Evolutionary conservation across 2,113 vertebrate genomes (phyloP).

Genomic region (Dicaeum eximium): DNA sequence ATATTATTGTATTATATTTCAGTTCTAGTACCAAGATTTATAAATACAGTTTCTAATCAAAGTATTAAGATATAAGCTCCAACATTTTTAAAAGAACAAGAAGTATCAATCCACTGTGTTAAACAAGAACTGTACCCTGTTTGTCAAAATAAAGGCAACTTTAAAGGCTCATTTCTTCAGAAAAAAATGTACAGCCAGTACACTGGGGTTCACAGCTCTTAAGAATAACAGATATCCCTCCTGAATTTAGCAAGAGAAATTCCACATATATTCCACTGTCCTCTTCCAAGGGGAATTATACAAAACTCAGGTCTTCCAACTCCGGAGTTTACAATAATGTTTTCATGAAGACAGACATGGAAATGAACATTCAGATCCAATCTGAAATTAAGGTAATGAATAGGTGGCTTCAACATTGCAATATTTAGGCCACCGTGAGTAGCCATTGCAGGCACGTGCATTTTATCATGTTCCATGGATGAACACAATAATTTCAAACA

Average conservation of each 20-base stretch:
- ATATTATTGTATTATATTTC: neutral
- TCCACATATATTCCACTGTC: rapidly evolving
- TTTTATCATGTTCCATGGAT: neutral
- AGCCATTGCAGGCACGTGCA: neutral
- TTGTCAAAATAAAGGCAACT: neutral
- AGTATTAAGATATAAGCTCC: neutral
- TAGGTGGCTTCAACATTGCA: neutral
- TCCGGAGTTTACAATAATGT: neutral
- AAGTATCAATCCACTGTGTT: neutral
- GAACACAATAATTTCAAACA: neutral
- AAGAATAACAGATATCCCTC: neutral
- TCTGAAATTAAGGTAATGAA: neutral
- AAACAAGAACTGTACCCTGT: neutral
- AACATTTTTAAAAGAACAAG: neutral
- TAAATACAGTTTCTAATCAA: neutral
- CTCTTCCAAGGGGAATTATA: neutral
- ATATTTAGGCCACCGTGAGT: neutral
- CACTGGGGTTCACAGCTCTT: neutral
- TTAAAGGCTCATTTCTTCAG: neutral
- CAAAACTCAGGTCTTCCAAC: neutral
- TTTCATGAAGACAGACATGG: neutral
- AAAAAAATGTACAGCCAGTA: neutral
- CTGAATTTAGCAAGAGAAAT: neutral
- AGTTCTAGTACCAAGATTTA: neutral
- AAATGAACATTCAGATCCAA: neutral